phyloP scores from a whole-genome alignment of 1,140 invertebrate species.

The Pantala flavescens region DNA sequence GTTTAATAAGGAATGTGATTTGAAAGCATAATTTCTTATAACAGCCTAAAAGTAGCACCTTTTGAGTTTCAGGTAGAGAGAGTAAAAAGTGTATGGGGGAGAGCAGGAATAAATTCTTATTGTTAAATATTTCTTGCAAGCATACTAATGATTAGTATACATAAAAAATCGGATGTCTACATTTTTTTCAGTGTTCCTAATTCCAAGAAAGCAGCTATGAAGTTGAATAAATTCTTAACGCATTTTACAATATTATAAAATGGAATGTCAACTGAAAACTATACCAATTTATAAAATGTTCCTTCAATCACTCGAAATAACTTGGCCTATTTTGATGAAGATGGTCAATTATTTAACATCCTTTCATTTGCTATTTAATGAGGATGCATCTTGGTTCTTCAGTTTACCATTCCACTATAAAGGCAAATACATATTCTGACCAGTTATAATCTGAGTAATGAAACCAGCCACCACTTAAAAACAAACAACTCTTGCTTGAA shows the following conservation, averaged over 20 bases:
- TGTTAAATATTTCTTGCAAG: neutral
- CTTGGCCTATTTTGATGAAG: neutral
- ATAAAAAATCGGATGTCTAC: neutral
- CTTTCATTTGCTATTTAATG: neutral
- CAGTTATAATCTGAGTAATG: neutral
- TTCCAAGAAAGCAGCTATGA: neutral
- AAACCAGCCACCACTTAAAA: neutral
- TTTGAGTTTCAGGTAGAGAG: neutral
- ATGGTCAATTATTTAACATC: neutral
- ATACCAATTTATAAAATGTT: neutral
- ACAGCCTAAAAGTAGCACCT: conserved; percentile 8
- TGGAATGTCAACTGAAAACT: conserved; percentile 2
- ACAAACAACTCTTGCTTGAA: neutral
- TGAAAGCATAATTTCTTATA: conserved; percentile 1
- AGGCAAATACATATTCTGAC: neutral
- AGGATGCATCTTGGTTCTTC: conserved; percentile 2
- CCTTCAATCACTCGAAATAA: neutral
- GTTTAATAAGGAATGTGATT: neutral
- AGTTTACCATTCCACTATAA: neutral
- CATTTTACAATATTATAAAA: conserved; percentile 9
- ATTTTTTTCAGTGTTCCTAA: neutral
- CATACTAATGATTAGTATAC: conserved; percentile 1
- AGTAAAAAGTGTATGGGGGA: neutral
- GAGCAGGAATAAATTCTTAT: neutral
- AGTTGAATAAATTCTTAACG: neutral